Evolutionary conservation across 1,140 invertebrate genomes (phyloP).

Genomic region (Brachionus calyciflorus): DNA sequence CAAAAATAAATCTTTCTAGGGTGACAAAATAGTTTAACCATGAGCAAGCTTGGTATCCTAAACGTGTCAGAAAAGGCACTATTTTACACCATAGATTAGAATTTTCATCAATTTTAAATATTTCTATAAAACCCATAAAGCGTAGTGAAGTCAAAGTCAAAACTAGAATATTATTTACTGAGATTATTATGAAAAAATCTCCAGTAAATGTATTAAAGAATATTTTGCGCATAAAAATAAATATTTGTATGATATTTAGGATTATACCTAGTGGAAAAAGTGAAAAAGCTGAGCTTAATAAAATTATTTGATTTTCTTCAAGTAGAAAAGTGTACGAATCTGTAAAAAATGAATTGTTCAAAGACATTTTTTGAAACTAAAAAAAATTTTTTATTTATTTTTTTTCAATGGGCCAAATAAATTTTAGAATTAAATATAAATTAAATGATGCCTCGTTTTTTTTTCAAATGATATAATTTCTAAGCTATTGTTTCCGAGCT

Average conservation of each 20-base stretch:
- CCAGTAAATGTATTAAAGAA: background rate
- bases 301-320: background rate
- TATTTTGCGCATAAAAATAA: slow-evolving; percentile 18
- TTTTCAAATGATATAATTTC: too few species aligned
- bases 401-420: too few species aligned
- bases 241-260: background rate
- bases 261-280: background rate
- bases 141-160: background rate
- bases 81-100: background rate
- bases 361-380: too few species aligned
- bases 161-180: background rate
- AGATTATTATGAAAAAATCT: background rate
- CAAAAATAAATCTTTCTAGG: background rate
- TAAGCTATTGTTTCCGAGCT: too few species aligned
- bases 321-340: background rate
- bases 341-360: background rate
- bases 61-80: background rate
- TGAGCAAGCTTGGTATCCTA: background rate
- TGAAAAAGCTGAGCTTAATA: background rate
- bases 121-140: background rate
- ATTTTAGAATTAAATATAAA: too few species aligned
- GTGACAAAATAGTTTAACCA: background rate
- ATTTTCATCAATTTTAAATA: background rate
- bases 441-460: too few species aligned
- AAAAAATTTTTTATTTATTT: too few species aligned